Base-by-base conservation (phyloP, 2,888 invertebrate species). In the Cantharis nigra region DNA sequence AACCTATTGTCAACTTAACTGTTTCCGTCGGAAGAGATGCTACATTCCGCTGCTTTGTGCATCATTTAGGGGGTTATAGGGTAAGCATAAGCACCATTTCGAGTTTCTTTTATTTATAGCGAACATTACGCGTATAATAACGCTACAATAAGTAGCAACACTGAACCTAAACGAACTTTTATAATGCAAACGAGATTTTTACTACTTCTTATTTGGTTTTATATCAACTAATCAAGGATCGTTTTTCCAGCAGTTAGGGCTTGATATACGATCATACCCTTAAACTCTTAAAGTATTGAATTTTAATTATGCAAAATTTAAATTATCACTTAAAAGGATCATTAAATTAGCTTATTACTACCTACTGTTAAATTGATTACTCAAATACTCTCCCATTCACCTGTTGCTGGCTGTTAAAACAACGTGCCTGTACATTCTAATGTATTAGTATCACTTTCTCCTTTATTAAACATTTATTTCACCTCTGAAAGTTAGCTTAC, bases 61-160 rank as follows among this genome's bases (percentile, higher is more conserved):
- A 94, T 85, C 94, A 96, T 88, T 91, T 97, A 82, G 96, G 96
- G 74, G 96, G 96, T 84, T 97, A 96, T 89, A 93, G 96, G 90
- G 97, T 97, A 91, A 92, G 93, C 75, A 69, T 63, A 70, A 62
- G 62, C 49, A 64, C 20, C 20, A 64, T 20, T 64, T 64, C 20
- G 16, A 64, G 64, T 16, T 16, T 64, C 64, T 16, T 64, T 64
- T 64, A 64, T 64, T 64, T 64, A 20, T 64, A 64, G 20, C 49
- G 49, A 49, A 49, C 49, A 49, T 49, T 49, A 49, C 49, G 49
- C 49, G 49, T 49, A 49, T 49, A 72, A 72, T 72, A 72, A 67
- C 62, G 67, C 67, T 49, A 49, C 49, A 49, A 49, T 49, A 49
- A 49, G n/a, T 49, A 49, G 49, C 49, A 49, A 49, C 49, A 49